phyloP scores from a whole-genome alignment of 2,113 vertebrate genomes.

The Megaptera novaeangliae region DNA sequence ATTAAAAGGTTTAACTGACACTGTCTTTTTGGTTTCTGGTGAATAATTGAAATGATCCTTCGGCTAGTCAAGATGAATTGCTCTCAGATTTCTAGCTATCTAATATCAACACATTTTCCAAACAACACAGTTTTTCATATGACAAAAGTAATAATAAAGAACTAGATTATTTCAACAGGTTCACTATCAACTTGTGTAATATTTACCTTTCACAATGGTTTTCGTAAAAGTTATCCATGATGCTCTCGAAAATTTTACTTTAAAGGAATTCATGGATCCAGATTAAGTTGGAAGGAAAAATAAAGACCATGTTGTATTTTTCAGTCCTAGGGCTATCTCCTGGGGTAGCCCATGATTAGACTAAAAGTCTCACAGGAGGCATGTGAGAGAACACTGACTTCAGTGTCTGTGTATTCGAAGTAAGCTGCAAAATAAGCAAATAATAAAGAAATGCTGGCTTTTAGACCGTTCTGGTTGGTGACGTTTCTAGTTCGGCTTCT shows the following conservation, averaged over 20 bases:
- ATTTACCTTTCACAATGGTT: not conserved
- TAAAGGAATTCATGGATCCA: not conserved
- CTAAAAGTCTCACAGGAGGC: not conserved
- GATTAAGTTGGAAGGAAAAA: not conserved
- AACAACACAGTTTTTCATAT: not conserved
- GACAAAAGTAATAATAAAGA: not conserved
- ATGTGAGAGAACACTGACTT: not conserved
- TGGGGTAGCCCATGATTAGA: not conserved
- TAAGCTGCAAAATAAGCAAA: not conserved
- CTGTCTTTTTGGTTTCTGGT: not conserved
- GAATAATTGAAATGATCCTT: constrained; percentile 10
- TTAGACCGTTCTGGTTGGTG: not conserved
- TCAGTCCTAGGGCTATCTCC: not conserved
- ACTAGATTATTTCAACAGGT: not conserved
- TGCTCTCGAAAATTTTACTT: constrained; percentile 32
- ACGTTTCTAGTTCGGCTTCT: not conserved
- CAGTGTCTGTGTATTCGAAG: not conserved
- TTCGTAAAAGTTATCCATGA: not conserved
- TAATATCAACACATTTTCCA: not conserved
- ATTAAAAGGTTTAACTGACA: not conserved
- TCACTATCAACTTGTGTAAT: not conserved
- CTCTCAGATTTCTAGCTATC: not conserved
- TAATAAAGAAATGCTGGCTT: not conserved
- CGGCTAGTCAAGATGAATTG: not conserved
- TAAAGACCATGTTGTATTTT: not conserved